Base-by-base conservation (phyloP, 2,797 vertebrate species). In the Pagetopsis macropterus region DNA sequence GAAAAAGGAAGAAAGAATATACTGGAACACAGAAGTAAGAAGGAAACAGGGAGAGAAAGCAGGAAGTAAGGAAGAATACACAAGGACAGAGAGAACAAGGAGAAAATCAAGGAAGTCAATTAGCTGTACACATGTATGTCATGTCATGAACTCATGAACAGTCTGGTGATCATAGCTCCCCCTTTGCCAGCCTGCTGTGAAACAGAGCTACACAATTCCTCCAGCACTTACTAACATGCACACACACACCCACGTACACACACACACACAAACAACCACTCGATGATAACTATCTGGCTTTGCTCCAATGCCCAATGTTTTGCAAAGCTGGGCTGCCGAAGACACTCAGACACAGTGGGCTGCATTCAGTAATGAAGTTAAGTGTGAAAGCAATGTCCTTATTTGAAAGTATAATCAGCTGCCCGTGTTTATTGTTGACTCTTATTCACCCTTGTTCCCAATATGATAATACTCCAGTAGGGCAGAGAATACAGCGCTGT, bases 341-440 rank as follows among this genome's bases (percentile, higher is more conserved):
- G 65, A 84, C 72, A 63, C 65, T 79, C 64, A 76, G 63, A 79
- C 84, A 81, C 85, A 87, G 88, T 46, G 21, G 75, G 84, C 70
- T 64, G 82, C 76, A 51, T 85, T 80, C 75, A 57, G 62, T 85
- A 82, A 88, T 89, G 78, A 91, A 90, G 86, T 84, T 83, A 86
- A 88, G 85, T 81, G 81, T 83, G 82, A 86, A 78, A 72, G 65
- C 78, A 72, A 81, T 62, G 84, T 77, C 79, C 79, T 82, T 14
- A 85, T 91, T 83, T 89, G 70, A 89, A 89, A 87, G 83, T 88
- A 86, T 87, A 87, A 91, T 88, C 76, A 85, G 76, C 68, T 64
- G 66, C 65, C 76, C 5, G 19, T 74, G 70, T 88, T 84, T 84
- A 66, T 80, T 76, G 77, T 85, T 79, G 77, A 82, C 67, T 80